These are phyloP conservation scores for Cryptus armator DNA, from an alignment of 2,888 invertebrate species.

Conservation along the genomic window DNA sequence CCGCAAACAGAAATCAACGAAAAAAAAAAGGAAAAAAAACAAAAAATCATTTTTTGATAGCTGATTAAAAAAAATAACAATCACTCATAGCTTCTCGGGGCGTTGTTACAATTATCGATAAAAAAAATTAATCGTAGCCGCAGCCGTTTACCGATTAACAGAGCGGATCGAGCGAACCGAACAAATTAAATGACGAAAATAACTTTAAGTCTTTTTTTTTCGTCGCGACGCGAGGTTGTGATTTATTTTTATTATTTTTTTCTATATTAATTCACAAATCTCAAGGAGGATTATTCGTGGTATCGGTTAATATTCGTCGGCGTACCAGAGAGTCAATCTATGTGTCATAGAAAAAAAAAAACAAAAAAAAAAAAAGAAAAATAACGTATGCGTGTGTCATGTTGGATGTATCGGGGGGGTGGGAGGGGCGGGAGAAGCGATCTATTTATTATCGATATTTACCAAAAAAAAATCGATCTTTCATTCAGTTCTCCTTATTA, in stretches of 20 bases:
- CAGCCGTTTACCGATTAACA: slow-evolving; percentile 42
- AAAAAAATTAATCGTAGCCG: slow-evolving; percentile 41
- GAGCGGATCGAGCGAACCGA: slow-evolving; percentile 33
- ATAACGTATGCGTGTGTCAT: slow-evolving; percentile 78
- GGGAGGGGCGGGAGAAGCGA: slow-evolving; percentile 63
- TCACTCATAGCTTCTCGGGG: slow-evolving; percentile 68
- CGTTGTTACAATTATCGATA: slow-evolving; percentile 57
- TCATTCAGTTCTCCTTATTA: slow-evolving; percentile 71
- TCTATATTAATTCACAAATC: slow-evolving; percentile 23
- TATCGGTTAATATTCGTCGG: slow-evolving; percentile 66
- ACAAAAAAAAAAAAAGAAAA: slow-evolving; percentile 43
- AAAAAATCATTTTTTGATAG: slow-evolving; percentile 66
- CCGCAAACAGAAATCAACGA: slow-evolving; percentile 10
- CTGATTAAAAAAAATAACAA: slow-evolving; percentile 58
- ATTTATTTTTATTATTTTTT: slow-evolving; percentile 25
- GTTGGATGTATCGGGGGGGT: slow-evolving; percentile 78
- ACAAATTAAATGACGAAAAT: slow-evolving; percentile 27
- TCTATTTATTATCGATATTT: slow-evolving; percentile 79
- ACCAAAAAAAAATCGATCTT: slow-evolving; percentile 74
- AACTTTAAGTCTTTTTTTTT: slow-evolving; percentile 11
- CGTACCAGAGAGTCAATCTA: slow-evolving; percentile 68
- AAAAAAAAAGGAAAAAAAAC: slow-evolving; percentile 53
- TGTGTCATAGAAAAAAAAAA: slow-evolving; percentile 61
- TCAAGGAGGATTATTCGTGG: slow-evolving; percentile 40
- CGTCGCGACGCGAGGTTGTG: slow-evolving; percentile 38